Percentiles rank a stretch among this genome's conserved stretches.
These are phyloP conservation scores for Pelvicachromis taeniatus DNA, from an alignment of 2,113 vertebrate genomes.

Conservation along the genomic window DNA sequence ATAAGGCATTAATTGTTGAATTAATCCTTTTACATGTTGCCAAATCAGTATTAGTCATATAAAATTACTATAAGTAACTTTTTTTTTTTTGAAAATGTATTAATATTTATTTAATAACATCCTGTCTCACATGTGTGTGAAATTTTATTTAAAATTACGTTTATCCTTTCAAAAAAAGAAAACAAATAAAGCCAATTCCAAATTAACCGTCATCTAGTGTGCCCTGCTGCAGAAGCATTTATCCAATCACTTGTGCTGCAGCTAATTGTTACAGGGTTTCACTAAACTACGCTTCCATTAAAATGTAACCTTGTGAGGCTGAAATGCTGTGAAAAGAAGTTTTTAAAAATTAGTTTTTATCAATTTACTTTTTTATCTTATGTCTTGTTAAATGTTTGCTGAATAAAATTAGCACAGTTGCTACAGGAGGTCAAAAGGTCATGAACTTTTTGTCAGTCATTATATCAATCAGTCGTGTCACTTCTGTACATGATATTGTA, in stretches of 20 bases:
- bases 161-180: background rate
- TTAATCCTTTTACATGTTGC: background rate
- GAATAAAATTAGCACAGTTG: background rate
- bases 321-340: background rate
- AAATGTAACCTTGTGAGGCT: slow-evolving; percentile 23
- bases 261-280: slow-evolving; percentile 23
- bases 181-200: background rate
- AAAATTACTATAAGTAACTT: background rate
- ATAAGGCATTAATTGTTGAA: background rate
- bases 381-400: background rate
- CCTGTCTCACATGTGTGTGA: no score
- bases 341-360: background rate
- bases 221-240: slow-evolving; percentile 3
- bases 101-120: no score
- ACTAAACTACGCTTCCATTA: slow-evolving; percentile 28
- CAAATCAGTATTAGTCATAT: background rate
- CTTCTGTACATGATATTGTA: background rate
- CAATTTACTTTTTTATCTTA: background rate
- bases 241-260: slow-evolving; percentile 20
- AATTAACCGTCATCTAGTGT: background rate
- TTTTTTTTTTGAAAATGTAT: no score
- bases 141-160: slow-evolving; percentile 1
- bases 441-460: background rate
- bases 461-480: background rate
- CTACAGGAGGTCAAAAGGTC: background rate